These are phyloP conservation scores for Volucella zonaria DNA, from an alignment of 2,888 invertebrate genomes.

Conservation along the genomic window DNA sequence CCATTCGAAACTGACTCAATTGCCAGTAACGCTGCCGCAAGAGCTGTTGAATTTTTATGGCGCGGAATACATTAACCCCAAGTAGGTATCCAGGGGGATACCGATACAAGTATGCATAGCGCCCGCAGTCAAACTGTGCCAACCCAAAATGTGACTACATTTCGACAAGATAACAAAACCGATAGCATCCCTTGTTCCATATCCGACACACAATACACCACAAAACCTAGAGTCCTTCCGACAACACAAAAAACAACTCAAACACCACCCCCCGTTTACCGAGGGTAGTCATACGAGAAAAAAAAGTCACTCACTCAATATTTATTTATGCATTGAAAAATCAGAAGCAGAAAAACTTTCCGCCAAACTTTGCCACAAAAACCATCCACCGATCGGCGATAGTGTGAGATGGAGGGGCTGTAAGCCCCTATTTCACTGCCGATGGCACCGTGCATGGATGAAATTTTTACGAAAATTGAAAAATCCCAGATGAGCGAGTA, in stretches of 20 bases:
- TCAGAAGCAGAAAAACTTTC: slow-evolving; percentile 70
- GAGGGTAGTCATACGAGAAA: slow-evolving; percentile 9
- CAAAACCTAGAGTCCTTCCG: slow-evolving; percentile 1
- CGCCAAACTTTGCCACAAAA: slow-evolving; percentile 58
- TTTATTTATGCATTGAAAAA: slow-evolving; percentile 74
- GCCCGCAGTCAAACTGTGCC: slow-evolving; percentile 38
- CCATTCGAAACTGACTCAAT: slow-evolving; percentile 55
- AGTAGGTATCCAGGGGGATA: slow-evolving; percentile 1
- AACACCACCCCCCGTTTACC: slow-evolving; percentile 37
- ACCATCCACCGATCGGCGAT: slow-evolving; percentile 60
- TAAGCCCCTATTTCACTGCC: slow-evolving; percentile 20
- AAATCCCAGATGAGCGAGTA: slow-evolving; percentile 59
- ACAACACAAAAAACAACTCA: slow-evolving; percentile 4
- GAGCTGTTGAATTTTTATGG: slow-evolving; percentile 60
- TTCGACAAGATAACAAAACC: slow-evolving; percentile 63
- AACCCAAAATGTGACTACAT: slow-evolving; percentile 62
- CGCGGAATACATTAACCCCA: slow-evolving; percentile 51
- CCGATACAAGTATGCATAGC: background rate
- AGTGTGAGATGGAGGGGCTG: slow-evolving; percentile 16
- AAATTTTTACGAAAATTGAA: slow-evolving; percentile 64
- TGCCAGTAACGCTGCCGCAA: slow-evolving; percentile 56
- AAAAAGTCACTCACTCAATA: slow-evolving; percentile 69
- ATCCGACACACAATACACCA: slow-evolving; percentile 7
- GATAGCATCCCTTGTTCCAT: slow-evolving; percentile 32
- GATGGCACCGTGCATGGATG: slow-evolving; percentile 33